These are phyloP conservation scores for Eurystomus glaucurus DNA, from an alignment of 2,797 vertebrate species.

Conservation along the genomic window DNA sequence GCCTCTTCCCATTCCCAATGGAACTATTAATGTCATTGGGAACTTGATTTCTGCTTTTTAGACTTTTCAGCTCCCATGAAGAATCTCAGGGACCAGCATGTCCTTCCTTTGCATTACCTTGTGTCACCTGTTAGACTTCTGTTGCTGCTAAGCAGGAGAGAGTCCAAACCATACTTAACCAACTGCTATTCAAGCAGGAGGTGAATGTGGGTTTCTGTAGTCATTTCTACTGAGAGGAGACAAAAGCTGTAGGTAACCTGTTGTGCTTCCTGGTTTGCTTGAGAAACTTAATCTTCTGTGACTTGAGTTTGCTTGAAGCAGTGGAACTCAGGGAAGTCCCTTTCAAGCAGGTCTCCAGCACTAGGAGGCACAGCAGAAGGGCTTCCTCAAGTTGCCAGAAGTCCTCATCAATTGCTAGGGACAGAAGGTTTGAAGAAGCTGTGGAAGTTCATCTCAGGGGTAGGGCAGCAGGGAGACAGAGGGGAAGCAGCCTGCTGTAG, in stretches of 20 bases:
- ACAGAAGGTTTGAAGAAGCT: neutral
- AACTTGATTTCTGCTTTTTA: slow-evolving; percentile 64
- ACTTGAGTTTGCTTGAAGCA: neutral
- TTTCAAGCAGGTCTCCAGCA: slow-evolving; percentile 4
- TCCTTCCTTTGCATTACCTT: slow-evolving; percentile 86
- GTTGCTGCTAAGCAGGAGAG: slow-evolving; percentile 50
- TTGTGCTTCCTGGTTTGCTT: slow-evolving; percentile 1
- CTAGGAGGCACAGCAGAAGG: neutral
- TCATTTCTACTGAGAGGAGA: neutral
- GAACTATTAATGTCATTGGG: slow-evolving; percentile 4
- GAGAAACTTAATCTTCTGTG: slow-evolving; percentile 7
- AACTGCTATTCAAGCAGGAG: neutral
- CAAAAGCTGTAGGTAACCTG: neutral
- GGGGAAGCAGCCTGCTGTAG: slow-evolving; percentile 47
- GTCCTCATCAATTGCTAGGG: neutral
- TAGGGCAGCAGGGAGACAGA: slow-evolving; percentile 42
- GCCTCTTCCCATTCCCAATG: slow-evolving; percentile 57
- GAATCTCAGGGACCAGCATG: slow-evolving; percentile 87
- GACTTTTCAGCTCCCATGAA: slow-evolving; percentile 70
- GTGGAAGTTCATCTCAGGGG: slow-evolving; percentile 31
- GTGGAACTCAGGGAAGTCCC: neutral
- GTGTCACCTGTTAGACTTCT: slow-evolving; percentile 54
- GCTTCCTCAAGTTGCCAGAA: neutral
- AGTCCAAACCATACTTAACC: neutral
- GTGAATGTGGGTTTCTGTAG: slow-evolving; percentile 18